Evolutionary conservation across 2,888 invertebrate genomes (phyloP).

Genomic region (Drosophila koepferae): DNA sequence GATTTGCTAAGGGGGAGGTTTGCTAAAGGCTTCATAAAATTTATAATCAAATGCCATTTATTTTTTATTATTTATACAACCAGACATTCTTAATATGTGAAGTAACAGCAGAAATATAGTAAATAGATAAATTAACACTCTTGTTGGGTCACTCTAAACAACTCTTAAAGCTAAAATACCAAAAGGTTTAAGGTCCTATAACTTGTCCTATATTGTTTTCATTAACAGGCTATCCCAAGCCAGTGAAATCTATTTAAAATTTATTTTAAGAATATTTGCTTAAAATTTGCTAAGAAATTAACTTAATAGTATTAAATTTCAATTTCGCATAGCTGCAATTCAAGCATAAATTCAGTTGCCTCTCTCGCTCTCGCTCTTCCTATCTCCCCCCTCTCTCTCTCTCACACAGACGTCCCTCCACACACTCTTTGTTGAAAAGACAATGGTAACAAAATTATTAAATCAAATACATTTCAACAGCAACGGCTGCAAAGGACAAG

Average conservation of each 20-base stretch:
- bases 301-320: no score
- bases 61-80: no score
- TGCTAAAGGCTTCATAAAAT: no score
- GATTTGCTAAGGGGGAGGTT: no score
- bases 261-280: neutral
- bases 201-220: no score
- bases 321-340: neutral
- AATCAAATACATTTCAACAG: conserved; percentile 1
- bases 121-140: neutral
- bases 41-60: no score
- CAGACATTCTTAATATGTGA: no score
- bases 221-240: neutral
- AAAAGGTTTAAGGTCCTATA: no score
- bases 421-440: neutral
- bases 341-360: neutral
- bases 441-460: conserved; percentile 7
- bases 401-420: no score
- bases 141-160: neutral
- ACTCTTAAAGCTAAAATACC: neutral
- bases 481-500: neutral
- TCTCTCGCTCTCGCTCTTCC: neutral
- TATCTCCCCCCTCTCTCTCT: neutral
- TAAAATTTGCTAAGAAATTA: neutral
- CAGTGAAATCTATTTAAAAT: neutral
- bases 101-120: neutral